Conservation (phyloP, 2,797 vertebrate genomes). For the Avahi laniger region DNA sequence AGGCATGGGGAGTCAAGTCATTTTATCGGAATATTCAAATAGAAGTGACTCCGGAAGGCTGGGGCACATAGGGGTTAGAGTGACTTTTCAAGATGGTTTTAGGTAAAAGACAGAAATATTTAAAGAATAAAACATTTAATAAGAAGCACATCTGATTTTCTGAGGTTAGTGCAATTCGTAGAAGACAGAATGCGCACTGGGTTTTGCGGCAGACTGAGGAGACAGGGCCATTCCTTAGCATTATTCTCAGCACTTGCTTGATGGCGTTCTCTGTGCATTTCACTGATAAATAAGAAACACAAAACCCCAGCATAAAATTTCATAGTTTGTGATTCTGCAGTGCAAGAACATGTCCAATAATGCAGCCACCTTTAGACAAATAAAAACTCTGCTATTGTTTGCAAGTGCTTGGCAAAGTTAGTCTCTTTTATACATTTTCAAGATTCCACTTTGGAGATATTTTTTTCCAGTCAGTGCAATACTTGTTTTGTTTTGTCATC, state of each 20-base stretch:
- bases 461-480: background rate
- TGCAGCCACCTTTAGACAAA: background rate
- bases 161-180: background rate
- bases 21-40: background rate
- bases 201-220: background rate
- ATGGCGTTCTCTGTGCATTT: background rate
- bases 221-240: background rate
- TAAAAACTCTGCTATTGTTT: conserved; percentile 9
- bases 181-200: background rate
- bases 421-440: conserved; percentile 39
- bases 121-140: background rate
- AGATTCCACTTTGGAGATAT: conserved; percentile 48
- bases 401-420: conserved; percentile 18
- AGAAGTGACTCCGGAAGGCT: background rate
- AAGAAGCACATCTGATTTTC: background rate
- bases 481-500: conserved; percentile 63
- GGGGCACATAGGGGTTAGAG: background rate
- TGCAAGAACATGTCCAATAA: background rate
- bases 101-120: background rate
- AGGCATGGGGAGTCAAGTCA: background rate
- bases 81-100: background rate
- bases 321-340: conserved; percentile 25
- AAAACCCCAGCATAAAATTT: conserved; percentile 29
- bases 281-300: conserved; percentile 39
- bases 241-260: background rate